Percentiles rank a stretch among this genome's conserved stretches.
Conservation (phyloP, 2,888 invertebrate species). For the Agonopterix subpropinquella region DNA sequence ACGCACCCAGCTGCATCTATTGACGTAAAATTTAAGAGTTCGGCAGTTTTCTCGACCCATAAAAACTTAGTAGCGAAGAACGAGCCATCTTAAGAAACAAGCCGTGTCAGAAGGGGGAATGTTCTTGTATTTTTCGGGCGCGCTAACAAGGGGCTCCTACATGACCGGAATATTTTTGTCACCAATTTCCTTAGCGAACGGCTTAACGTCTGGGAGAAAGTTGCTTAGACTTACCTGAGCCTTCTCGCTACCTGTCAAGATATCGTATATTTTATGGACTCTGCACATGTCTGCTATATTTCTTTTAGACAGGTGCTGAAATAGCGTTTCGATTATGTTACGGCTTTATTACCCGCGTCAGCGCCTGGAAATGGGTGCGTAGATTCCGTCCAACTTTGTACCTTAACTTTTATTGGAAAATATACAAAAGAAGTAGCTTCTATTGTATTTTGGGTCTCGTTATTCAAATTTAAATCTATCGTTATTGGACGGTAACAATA, state of each 20-base stretch:
- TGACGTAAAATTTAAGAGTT: slow-evolving; percentile 53
- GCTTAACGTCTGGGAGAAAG: slow-evolving; percentile 59
- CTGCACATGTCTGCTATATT: slow-evolving; percentile 32
- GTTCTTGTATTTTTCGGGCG: slow-evolving; percentile 55
- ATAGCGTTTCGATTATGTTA: slow-evolving; percentile 32
- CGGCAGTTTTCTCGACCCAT: slow-evolving; percentile 41
- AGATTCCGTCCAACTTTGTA: not conserved
- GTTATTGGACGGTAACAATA: slow-evolving; percentile 15
- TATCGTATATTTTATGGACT: slow-evolving; percentile 48
- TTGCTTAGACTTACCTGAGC: slow-evolving; percentile 59
- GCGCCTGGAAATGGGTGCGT: slow-evolving; percentile 4
- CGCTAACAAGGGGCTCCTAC: slow-evolving; percentile 65
- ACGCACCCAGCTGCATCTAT: slow-evolving; percentile 44
- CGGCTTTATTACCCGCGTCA: slow-evolving; percentile 8
- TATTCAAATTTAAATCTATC: slow-evolving; percentile 26
- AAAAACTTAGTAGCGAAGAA: slow-evolving; percentile 46
- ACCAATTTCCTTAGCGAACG: slow-evolving; percentile 63
- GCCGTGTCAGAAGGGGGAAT: slow-evolving; percentile 51
- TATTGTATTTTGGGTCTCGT: not conserved
- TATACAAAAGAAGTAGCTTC: not conserved
- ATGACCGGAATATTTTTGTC: slow-evolving; percentile 72
- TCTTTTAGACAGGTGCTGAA: slow-evolving; percentile 29
- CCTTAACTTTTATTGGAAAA: not conserved
- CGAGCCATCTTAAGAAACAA: slow-evolving; percentile 44
- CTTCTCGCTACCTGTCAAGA: slow-evolving; percentile 42